Conservation (phyloP, 2,888 invertebrate genomes). For the Drosophila mettleri region DNA sequence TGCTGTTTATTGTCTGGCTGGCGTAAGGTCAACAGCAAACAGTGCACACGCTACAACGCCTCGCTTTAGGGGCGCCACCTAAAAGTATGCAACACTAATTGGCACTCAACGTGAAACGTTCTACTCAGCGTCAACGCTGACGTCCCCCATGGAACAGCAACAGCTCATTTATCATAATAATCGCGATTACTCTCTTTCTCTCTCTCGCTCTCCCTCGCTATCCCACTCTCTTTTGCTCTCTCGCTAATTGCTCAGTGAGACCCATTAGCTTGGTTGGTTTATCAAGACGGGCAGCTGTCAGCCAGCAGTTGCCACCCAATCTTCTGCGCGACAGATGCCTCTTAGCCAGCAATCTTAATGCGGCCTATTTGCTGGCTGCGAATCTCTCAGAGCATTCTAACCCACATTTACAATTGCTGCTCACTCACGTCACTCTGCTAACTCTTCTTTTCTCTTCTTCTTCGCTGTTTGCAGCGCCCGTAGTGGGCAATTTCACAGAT, state of each 20-base stretch:
- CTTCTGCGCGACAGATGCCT: slow-evolving; percentile 1
- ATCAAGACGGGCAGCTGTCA: slow-evolving; percentile 72
- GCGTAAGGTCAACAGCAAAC: slow-evolving; percentile 66
- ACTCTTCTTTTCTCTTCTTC: slow-evolving; percentile 1
- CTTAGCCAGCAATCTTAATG: slow-evolving; percentile 26
- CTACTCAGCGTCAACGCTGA: slow-evolving; percentile 43
- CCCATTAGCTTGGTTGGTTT: slow-evolving; percentile 64
- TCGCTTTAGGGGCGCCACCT: slow-evolving; percentile 42
- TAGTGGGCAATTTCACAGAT: slow-evolving; percentile 88
- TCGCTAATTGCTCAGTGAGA: slow-evolving; percentile 62
- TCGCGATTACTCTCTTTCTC: slow-evolving; percentile 40
- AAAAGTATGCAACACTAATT: slow-evolving; percentile 71
- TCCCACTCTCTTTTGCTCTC: slow-evolving; percentile 29
- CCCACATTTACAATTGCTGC: slow-evolving; percentile 38
- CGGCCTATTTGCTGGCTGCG: slow-evolving; percentile 47
- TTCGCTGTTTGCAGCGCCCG: slow-evolving; percentile 85
- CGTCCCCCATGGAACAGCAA: slow-evolving; percentile 41
- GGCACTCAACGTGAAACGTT: slow-evolving; percentile 54
- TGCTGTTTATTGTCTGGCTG: slow-evolving; percentile 62
- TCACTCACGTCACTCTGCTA: slow-evolving; percentile 6
- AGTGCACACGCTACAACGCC: slow-evolving; percentile 63
- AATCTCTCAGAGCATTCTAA: slow-evolving; percentile 30
- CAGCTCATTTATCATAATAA: slow-evolving; percentile 78
- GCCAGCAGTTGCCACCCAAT: slow-evolving; percentile 12
- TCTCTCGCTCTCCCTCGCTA: slow-evolving; percentile 24